These are phyloP conservation scores for Lordiphosa clarofinis DNA, from an alignment of 1,140 invertebrate species.

Conservation along the genomic window DNA sequence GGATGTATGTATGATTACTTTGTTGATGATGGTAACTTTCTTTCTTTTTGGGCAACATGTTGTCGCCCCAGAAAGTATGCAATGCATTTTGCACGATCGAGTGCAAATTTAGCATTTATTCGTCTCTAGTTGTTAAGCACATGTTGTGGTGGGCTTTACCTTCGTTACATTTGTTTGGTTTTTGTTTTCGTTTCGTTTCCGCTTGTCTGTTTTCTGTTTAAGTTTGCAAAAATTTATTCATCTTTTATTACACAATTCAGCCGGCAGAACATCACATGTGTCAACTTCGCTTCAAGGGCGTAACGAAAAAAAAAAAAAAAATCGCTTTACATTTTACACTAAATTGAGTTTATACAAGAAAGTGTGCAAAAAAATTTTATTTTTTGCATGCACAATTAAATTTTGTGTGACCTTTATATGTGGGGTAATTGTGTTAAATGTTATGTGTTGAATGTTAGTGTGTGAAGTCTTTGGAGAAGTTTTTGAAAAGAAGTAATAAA, in stretches of 20 bases:
- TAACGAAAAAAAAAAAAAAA: constrained; percentile 17
- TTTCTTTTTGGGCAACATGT: constrained; percentile 24
- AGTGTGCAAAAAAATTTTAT: constrained; percentile 45
- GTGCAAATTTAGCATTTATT: constrained; percentile 16
- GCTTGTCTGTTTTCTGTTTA: constrained; percentile 30
- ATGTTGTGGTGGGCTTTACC: constrained; percentile 29
- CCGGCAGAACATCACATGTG: constrained; percentile 34
- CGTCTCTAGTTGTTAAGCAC: constrained; percentile 3
- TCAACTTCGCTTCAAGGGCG: constrained; percentile 23
- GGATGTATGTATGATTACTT: constrained; percentile 66
- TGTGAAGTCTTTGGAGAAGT: too few species aligned
- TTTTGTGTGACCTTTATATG: constrained; percentile 23
- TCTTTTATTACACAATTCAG: constrained; percentile 32
- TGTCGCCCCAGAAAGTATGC: constrained; percentile 68
- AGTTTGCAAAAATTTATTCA: constrained; percentile 20
- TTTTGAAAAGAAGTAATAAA: too few species aligned
- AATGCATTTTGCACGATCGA: constrained; percentile 52
- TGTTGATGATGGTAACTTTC: constrained; percentile 74
- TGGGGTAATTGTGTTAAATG: constrained; percentile 36
- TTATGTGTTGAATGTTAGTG: too few species aligned
- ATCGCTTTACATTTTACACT: constrained; percentile 66
- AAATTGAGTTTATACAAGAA: constrained; percentile 58
- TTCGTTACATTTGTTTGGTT: constrained; percentile 10
- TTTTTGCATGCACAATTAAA: constrained; percentile 68
- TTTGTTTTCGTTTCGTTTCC: constrained; percentile 19